Base-by-base conservation (phyloP, 1,140 invertebrate species). In the Anastrepha ludens region DNA sequence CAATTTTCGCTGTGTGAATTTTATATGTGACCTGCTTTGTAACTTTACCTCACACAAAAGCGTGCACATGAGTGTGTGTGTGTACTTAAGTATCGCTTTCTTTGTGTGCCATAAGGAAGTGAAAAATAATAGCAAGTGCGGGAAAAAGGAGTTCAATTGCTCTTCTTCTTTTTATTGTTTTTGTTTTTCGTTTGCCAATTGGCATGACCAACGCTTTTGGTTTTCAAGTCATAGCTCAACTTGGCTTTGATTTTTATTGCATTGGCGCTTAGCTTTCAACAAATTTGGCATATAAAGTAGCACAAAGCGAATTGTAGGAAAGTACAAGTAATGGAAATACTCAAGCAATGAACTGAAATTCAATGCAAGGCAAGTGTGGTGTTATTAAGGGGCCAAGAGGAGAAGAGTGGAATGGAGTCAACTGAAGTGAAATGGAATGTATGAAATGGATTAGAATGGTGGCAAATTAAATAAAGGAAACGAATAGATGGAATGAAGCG, bases 161-260 rank as follows among this genome's bases (percentile, higher is more conserved):
- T 44, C 15, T 70, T 9, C 67, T 70, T 11, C 44, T 20, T n/a
- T 20, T 50, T 41, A 1, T 74, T 74, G 13, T 39, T 74, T 74
- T 62, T n/a, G 5, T 6, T 62, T 4, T 62, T 62, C 15, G 15
- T n/a, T 55, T 17, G 67, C 67, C 67, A 74, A 44, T 55, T 81
- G n/a, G 8, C 47, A 20, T 50, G 41, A 47, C 17, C 17, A n/a
- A 20, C 11, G 20, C 8, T 55, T 78, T 81, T 55, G 47, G 47
- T 17, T 81, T 13, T 41, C 74, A 81, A 81, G 47, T 11, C 74
- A 81, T 9, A 55, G 74, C 74, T 81, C 74, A 81, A 81, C 74
- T 81, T 81, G 74, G 74, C 74, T 81, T 58, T 81, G 74, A 81
- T 81, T 81, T 81, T 55, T 81, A 81, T 55, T 55, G 17, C 20